Evolutionary conservation across 2,797 vertebrate species (phyloP), one percentile per base, ranked within the genome.

Genomic region (Cottoperca gobio): DNA sequence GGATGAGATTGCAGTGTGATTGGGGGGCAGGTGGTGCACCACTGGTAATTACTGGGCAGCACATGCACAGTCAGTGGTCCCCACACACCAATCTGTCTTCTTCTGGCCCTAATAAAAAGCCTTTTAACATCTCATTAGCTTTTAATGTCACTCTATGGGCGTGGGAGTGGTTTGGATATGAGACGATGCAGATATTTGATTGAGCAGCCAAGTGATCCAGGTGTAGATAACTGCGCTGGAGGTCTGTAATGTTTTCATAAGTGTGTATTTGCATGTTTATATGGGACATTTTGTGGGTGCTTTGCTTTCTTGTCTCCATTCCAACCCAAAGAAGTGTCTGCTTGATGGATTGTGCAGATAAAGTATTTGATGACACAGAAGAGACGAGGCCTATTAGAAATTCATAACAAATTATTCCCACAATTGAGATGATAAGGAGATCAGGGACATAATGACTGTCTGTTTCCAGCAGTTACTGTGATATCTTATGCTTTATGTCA

Each of bases 121-220:
- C 82, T 87, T 93, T 92, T 73, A 92, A 90, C 83, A 74, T 91
- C 72, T 91, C 85, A 94, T 93, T 88, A 92, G 87, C 79, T 81
- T 85, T 82, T 89, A 87, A 87, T 75, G 61, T 61, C 60, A 7
- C 72, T 49, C 40, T 3, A 82, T 54, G 78, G 79, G 17, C 19
- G 5, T 52, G 61, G 78, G 79, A 45, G 68, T 76, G 86, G 76
- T 60, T 55, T 50, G 24, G 35, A 48, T 66, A 35, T n/a, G 26
- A 43, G 62, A 28, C 8, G 6, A 6, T 35, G 57, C 42, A 11
- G 23, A 65, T 61, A 52, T 70, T 24, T 70, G 65, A 82, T 66
- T 45, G 65, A 76, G 17, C 65, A 62, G 74, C 48, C 0, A 7
- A 21, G 45, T 46, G 73, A 79, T 74, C 49, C 70, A 79, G 54